Base-by-base conservation (phyloP, 2,797 vertebrate genomes). In the Acanthiza pusilla region DNA sequence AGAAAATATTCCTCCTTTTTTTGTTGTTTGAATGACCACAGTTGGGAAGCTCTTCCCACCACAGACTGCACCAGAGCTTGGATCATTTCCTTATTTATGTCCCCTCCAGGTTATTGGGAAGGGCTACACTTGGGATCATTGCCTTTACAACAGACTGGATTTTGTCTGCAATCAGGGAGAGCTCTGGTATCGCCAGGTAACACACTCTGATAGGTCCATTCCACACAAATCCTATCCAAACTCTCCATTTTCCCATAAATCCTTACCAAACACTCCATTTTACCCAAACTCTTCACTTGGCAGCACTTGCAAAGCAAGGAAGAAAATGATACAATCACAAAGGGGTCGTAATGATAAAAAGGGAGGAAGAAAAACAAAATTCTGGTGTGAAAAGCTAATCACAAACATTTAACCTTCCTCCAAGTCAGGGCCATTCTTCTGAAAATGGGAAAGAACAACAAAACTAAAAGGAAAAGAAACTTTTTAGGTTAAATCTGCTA, bases 21-120 rank as follows among this genome's bases (percentile, higher is more conserved):
- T 17, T 54, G 17, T 23, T 63, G 20, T 40, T 87, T 34, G 23
- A 53, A 34, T 70, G 75, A 18, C 9, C 43, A 29, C 22, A 14
- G 0, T 6, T 73, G 34, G 47, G 40, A 36, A 20, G 2, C 3
- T 65, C 34, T 47, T 88, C 82, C 29, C 50, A 48, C 4, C n/a
- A 26, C 0, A 5, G 40, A 16, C 26, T 54, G 13, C 4, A 1
- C 11, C 7, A 8, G 25, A n/a, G 4, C 42, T 70, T n/a, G 13
- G 58, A 45, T 55, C 2, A 5, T 73, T 62, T 71, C 30, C 58
- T 70, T 32, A 8, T 14, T 62, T 68, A 3, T 32, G 40, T 34
- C 12, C 7, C 36, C 25, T 23, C 26, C 8, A 22, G 22, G 23
- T 9, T 7, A 7, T n/a, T 47, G 63, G 55, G 54, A 79, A 94